phyloP scores from a whole-genome alignment of 92 coral and sea anemone species.

The Porites evermanni region DNA sequence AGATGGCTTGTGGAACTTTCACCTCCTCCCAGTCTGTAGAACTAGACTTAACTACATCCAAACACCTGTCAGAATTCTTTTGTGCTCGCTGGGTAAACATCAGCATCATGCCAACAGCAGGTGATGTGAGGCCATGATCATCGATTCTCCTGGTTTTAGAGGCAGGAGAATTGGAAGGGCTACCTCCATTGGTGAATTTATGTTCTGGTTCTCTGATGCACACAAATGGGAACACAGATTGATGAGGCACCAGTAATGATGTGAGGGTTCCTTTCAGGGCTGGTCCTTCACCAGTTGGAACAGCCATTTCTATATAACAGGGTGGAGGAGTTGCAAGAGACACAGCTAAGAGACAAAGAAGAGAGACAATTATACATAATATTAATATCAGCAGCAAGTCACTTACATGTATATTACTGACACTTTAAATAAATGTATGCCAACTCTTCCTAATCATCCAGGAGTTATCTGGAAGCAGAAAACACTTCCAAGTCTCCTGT shows the following conservation, averaged over 20 bases:
- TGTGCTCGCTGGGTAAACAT: slow-evolving; percentile 84
- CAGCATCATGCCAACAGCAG: slow-evolving; percentile 79
- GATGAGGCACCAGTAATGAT: slow-evolving; percentile 69
- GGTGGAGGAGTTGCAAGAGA: slow-evolving; percentile 68
- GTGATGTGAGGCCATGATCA: slow-evolving; percentile 36
- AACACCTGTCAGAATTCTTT: slow-evolving; percentile 71
- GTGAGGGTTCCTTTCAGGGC: slow-evolving; percentile 59
- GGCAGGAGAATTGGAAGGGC: slow-evolving; percentile 77
- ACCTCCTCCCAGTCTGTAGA: slow-evolving; percentile 64
- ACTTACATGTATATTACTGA: no score
- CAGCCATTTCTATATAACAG: slow-evolving; percentile 77
- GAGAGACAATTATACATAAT: no score
- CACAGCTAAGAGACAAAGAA: slow-evolving; percentile 55
- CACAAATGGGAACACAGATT: slow-evolving; percentile 78
- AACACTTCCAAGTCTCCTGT: no score
- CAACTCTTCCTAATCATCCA: no score
- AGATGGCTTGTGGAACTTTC: slow-evolving; percentile 64
- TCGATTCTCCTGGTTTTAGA: slow-evolving; percentile 70
- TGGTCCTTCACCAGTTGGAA: slow-evolving; percentile 60
- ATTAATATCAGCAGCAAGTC: no score
- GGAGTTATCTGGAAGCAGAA: no score
- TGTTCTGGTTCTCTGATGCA: slow-evolving; percentile 79
- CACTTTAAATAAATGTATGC: no score
- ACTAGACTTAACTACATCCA: slow-evolving; percentile 53
- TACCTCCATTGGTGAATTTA: slow-evolving; percentile 63